These are phyloP conservation scores for Scaptomyza tumidula DNA, from an alignment of 2,888 invertebrate species.

Conservation along the genomic window DNA sequence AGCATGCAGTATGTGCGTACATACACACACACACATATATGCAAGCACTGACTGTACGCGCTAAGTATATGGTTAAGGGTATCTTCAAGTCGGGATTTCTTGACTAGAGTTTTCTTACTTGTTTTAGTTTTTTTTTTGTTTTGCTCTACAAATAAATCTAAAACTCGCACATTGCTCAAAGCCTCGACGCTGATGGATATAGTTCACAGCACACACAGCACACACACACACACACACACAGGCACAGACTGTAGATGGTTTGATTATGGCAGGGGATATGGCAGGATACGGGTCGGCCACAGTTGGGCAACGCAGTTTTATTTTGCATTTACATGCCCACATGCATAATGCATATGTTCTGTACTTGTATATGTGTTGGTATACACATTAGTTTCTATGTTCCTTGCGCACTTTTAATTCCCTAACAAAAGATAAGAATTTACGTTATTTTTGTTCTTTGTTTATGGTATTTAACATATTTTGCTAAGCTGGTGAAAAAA, in stretches of 20 bases:
- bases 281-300: conserved; percentile 69
- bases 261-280: conserved; percentile 20
- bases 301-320: conserved; percentile 74
- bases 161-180: conserved; percentile 72
- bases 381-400: neutral
- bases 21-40: no score
- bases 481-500: no score
- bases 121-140: no score
- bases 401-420: conserved; percentile 26
- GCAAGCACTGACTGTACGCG: no score
- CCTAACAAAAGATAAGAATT: conserved; percentile 13
- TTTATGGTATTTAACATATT: no score
- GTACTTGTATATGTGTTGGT: conserved; percentile 8
- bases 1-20: no score
- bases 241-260: neutral
- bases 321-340: conserved; percentile 77
- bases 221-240: conserved; percentile 30
- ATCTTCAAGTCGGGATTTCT: no score
- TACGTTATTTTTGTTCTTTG: neutral
- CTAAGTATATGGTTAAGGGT: no score
- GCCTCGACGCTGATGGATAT: conserved; percentile 60
- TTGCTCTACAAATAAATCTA: conserved; percentile 73
- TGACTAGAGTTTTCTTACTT: no score
- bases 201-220: conserved; percentile 39
- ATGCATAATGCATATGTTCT: conserved; percentile 70